phyloP scores from a whole-genome alignment of 2,113 vertebrate genomes.

The Pardalotus punctatus region DNA sequence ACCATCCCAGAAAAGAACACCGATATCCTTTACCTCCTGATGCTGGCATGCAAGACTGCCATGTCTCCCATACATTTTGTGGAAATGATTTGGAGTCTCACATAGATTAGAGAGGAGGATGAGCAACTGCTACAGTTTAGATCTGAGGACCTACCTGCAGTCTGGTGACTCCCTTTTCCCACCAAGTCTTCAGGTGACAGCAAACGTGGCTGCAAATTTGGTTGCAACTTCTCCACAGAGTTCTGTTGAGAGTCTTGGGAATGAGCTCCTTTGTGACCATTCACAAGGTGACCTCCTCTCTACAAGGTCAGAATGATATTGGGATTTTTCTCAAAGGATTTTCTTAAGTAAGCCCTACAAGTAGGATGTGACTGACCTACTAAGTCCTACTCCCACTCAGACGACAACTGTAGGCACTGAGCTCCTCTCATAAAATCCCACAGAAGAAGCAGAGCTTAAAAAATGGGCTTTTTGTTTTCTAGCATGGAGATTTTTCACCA shows the following conservation, averaged over 20 bases:
- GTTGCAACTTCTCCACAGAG: background rate
- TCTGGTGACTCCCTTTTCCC: background rate
- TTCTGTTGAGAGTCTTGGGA: background rate
- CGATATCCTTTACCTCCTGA: background rate
- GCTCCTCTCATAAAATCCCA: background rate
- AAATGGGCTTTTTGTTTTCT: background rate
- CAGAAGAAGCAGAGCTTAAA: background rate
- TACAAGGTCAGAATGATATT: background rate
- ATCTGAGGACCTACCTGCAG: background rate
- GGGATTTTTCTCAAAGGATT: background rate
- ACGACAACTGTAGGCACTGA: background rate
- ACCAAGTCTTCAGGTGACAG: constrained; percentile 7
- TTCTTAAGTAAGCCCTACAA: background rate
- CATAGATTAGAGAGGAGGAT: background rate
- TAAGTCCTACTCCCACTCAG: background rate
- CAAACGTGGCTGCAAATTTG: background rate
- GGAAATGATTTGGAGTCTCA: background rate
- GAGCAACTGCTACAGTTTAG: background rate
- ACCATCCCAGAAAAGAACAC: background rate
- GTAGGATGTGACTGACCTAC: background rate
- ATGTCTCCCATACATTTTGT: background rate
- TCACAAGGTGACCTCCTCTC: background rate
- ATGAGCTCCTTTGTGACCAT: background rate
- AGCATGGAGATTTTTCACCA: background rate
- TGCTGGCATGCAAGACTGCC: background rate